phyloP scores from a whole-genome alignment of 2,113 vertebrate species.

The Edolisoma coerulescens region DNA sequence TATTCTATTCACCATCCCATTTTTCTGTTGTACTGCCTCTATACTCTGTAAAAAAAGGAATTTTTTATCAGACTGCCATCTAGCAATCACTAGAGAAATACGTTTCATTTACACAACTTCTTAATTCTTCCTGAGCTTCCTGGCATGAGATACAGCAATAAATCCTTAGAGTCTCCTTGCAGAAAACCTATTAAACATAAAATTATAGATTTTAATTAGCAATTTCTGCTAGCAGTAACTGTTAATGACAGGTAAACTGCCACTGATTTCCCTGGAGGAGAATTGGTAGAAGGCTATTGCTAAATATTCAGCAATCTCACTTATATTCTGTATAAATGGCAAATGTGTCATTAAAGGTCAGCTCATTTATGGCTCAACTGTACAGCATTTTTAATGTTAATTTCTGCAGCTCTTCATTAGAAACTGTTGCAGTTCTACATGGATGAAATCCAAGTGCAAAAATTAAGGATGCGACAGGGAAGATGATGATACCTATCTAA shows the following conservation, averaged over 20 bases:
- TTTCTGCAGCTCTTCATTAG: conserved; percentile 15
- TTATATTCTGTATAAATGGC: conserved; percentile 46
- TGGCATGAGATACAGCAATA: not conserved
- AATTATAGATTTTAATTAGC: conserved; percentile 65
- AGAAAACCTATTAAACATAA: conserved; percentile 36
- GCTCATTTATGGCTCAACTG: conserved; percentile 26
- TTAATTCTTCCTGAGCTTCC: not conserved
- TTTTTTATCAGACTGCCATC: not conserved
- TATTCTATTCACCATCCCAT: not conserved
- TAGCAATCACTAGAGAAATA: not conserved
- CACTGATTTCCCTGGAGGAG: conserved; percentile 64
- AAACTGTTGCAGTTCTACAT: not conserved
- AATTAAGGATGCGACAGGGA: not conserved
- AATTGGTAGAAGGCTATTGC: conserved; percentile 3
- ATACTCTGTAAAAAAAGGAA: not conserved
- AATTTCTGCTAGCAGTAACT: conserved; percentile 59
- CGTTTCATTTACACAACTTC: not conserved
- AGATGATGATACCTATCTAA: not conserved
- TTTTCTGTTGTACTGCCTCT: not conserved
- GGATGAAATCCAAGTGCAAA: not conserved
- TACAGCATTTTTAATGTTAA: conserved; percentile 42
- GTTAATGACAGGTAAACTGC: conserved; percentile 56
- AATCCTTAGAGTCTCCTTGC: conserved; percentile 1
- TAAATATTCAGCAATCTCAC: conserved; percentile 33
- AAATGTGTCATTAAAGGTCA: conserved; percentile 55